Evolutionary conservation across 2,113 vertebrate species (phyloP).

Genomic region (Calyptomena viridis): DNA sequence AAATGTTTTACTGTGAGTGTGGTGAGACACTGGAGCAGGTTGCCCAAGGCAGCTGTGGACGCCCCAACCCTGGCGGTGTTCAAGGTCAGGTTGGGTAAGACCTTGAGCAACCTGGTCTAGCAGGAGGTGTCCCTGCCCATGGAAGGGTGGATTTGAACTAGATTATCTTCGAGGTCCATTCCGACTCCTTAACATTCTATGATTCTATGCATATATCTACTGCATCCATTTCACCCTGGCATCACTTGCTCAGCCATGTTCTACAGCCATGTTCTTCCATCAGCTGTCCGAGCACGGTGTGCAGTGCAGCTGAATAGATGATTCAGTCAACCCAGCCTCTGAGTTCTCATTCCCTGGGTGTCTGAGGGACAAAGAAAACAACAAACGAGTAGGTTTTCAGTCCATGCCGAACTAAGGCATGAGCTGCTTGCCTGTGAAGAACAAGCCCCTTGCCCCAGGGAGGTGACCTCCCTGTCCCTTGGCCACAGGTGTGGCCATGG

Average conservation of each 20-base stretch:
- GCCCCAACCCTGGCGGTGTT: background rate
- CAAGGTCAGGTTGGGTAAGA: background rate
- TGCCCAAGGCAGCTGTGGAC: background rate
- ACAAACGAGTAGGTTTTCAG: background rate
- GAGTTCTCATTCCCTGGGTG: background rate
- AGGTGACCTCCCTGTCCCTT: too few species aligned
- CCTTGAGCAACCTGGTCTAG: background rate
- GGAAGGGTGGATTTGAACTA: background rate
- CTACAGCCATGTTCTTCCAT: background rate
- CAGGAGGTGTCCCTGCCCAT: background rate
- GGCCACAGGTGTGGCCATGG: background rate
- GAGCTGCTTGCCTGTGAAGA: too few species aligned
- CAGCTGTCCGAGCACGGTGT: rapidly evolving
- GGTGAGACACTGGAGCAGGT: background rate
- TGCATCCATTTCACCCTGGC: background rate
- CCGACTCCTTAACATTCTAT: background rate
- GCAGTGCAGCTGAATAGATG: rapidly evolving
- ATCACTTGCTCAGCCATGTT: rapidly evolving
- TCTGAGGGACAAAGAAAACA: background rate
- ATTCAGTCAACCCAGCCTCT: background rate
- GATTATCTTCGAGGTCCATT: background rate
- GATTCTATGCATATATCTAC: background rate
- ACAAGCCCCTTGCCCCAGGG: too few species aligned
- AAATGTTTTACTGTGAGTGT: background rate
- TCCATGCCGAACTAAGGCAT: too few species aligned